Evolutionary conservation across 2,888 invertebrate genomes (phyloP), one percentile per base, ranked within the genome.

Genomic region (Sarcophaga carnaria): DNA sequence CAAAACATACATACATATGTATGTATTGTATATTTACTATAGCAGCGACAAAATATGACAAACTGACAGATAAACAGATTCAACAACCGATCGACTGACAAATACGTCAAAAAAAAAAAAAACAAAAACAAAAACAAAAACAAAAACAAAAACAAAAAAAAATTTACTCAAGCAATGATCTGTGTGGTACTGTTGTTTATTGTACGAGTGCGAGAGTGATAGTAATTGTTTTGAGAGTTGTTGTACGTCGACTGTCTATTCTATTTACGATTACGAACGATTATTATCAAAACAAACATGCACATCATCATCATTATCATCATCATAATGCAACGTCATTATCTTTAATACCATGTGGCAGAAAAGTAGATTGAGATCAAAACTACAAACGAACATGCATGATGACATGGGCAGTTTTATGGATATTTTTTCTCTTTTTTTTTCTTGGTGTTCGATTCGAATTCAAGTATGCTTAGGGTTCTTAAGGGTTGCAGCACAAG

Each of bases 281-380:
- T 86, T 80, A 86, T 86, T 54, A 54, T 54, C 54, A 54, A 54
- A 54, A 54, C 77, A 83, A 84, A 80, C 37, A 83, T 72, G 75
- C 54, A 71, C 78, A 54, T 59, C 70, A 75, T 47, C 4, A 64
- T n/a, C n/a, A 20, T n/a, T n/a, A 8, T 60, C n/a, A 17, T 62
- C 72, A 78, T 67, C 71, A 4, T 63, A 79, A 64, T 86, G 85
- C 85, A 82, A 82, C 86, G 86, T 86, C 86, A 83, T 80, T 80
- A 86, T 80, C 75, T 86, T 77, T 78, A 80, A 72, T 80, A 64
- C 72, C 78, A 81, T 81, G 59, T 78, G 77, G 76, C 67, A 67
- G 72, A 78, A 83, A 66, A 66, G 60, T 80, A 67, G 74, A 67
- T 60, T 67, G 60, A 47, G 49, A 66, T 60, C 6, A 74, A 76